A percentile compares a stretch with the other conserved stretches of the same genome.
Conservation (phyloP, 2,797 vertebrate species). For the Micrastur ruficollis region DNA sequence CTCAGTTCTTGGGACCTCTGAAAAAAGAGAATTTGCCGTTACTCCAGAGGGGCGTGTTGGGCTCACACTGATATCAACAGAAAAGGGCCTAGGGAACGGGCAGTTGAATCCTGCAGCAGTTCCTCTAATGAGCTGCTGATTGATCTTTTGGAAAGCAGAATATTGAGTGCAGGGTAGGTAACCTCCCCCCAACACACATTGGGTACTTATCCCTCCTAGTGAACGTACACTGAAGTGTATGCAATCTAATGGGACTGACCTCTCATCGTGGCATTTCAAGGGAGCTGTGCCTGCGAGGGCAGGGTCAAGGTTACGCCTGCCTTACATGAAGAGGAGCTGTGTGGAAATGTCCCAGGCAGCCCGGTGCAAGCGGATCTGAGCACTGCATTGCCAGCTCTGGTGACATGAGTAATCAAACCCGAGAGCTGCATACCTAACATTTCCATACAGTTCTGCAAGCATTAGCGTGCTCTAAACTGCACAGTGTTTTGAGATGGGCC, state of each 20-base stretch:
- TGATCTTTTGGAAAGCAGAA: not conserved
- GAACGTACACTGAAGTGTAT: not conserved
- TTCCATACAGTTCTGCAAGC: not conserved
- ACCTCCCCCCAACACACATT: not conserved
- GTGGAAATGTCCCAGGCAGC: not conserved
- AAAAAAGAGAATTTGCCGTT: not conserved
- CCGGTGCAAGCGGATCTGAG: not conserved
- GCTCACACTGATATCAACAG: accelerated
- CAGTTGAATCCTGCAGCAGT: not conserved
- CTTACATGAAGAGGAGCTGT: not conserved
- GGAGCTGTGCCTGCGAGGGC: not conserved
- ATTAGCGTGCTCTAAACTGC: not conserved
- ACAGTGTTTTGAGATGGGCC: not conserved
- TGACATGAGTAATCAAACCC: not conserved
- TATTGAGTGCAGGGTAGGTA: not conserved
- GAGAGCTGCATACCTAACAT: not conserved
- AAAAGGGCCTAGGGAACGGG: not conserved
- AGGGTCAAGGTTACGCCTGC: not conserved
- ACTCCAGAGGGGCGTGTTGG: accelerated
- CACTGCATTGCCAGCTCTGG: not conserved
- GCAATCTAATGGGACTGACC: not conserved
- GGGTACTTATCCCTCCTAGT: not conserved
- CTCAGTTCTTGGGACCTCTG: not conserved
- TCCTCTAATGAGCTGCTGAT: not conserved
- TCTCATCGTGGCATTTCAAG: not conserved